Base-by-base conservation (phyloP, 2,797 vertebrate genomes). In the Hirundo rustica region DNA sequence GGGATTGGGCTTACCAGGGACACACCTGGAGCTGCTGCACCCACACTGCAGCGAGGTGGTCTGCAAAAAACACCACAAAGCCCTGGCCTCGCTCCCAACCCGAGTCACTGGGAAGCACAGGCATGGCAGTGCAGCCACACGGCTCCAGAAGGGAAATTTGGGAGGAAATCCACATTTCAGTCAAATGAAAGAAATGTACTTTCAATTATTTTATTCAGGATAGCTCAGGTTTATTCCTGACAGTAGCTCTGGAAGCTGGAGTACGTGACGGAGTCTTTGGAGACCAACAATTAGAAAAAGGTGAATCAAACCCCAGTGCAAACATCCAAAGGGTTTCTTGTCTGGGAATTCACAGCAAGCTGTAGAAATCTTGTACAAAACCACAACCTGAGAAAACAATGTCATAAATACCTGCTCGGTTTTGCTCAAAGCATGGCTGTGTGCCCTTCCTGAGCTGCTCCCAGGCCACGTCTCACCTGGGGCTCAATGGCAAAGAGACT, bases 311-410 rank as follows among this genome's bases (percentile, higher is more conserved):
- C 32, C 14, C 70, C 83, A 71, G 89, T 71, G 78, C 85, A 85
- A 86, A 78, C 44, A 70, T 38, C 73, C 93, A 66, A 30, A 17
- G 66, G 75, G 68, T 34, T 60, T 51, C 1, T 9, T 23, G 14
- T 17, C 36, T 8, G 45, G 22, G 19, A 62, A 85, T 92, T 93
- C 96, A 96, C 93, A 95, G 90, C 92, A 72, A 93, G 29, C 13
- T 42, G 54, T 18, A 88, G 58, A 64, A 51, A 66, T 42, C 44
- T 51, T 80, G 73, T 60, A 89, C 61, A 74, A 82, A 92, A 26
- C 70, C 79, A 54, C 61, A 74, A 67, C 58, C 84, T 80, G 78
- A 85, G 72, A 80, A 82, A 85, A 45, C 71, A 68, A 30, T 5
- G 27, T 12, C 76, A 72, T 26, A 75, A 92, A 77, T 85, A 93